Percentiles rank a stretch among this genome's conserved stretches.
phyloP scores from a whole-genome alignment of 23 tunicate species.

The Oikopleura albicans region DNA sequence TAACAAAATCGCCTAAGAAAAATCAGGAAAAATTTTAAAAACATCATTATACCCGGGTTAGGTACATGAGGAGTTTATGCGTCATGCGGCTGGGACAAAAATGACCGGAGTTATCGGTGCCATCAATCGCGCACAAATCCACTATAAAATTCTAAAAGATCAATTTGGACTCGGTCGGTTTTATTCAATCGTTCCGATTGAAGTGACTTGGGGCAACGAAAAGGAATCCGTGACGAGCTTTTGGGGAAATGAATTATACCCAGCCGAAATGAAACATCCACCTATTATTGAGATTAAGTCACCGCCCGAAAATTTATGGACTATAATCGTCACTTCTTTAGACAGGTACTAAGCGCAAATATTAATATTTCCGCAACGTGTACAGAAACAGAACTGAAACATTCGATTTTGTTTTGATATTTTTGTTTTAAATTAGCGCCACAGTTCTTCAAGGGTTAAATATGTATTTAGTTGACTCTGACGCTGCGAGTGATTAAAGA shows the following conservation, averaged over 20 bases:
- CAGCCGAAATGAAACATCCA: neutral
- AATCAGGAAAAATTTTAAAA: too few relatives aligned
- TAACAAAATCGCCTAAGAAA: too few relatives aligned
- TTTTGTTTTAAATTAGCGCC: too few relatives aligned
- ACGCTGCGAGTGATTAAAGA: too few relatives aligned
- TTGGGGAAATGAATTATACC: constrained; percentile 1
- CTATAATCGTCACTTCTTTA: neutral
- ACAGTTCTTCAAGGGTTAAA: too few relatives aligned
- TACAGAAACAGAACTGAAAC: too few relatives aligned
- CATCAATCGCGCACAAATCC: neutral
- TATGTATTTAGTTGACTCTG: too few relatives aligned
- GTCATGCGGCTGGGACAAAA: neutral
- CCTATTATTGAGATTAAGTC: neutral
- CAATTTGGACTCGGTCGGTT: neutral
- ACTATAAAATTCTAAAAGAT: neutral
- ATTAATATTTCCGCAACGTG: too few relatives aligned
- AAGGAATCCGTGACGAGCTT: neutral
- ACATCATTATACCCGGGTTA: too few relatives aligned
- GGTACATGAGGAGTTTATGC: neutral
- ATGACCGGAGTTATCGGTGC: neutral
- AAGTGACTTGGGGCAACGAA: neutral
- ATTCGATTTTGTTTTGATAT: too few relatives aligned
- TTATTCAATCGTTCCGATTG: neutral
- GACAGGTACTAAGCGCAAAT: neutral
- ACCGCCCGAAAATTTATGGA: neutral